phyloP scores from a whole-genome alignment of 2,888 invertebrate genomes.

The Netelia melanura region DNA sequence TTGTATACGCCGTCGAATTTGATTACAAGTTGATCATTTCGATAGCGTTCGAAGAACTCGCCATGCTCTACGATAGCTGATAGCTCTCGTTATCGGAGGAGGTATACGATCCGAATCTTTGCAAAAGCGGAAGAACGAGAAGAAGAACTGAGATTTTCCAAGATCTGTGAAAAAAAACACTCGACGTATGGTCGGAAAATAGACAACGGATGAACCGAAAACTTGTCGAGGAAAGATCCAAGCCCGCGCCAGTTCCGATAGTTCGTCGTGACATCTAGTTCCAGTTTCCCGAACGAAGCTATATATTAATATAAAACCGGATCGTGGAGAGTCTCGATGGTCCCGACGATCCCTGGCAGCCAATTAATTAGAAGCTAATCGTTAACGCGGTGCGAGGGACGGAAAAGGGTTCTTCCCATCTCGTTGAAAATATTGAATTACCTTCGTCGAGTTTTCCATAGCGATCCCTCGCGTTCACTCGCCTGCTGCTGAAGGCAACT shows the following conservation, averaged over 20 bases:
- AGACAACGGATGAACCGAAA: background rate
- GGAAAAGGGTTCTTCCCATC: background rate
- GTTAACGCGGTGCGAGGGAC: conserved; percentile 22
- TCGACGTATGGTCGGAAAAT: background rate
- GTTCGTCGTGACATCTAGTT: background rate
- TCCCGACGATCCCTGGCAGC: conserved; percentile 36
- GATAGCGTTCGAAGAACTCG: conserved; percentile 15
- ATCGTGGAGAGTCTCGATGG: conserved; percentile 12
- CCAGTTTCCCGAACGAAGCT: background rate
- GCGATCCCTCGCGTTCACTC: background rate
- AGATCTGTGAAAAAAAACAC: background rate
- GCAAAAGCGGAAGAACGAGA: background rate
- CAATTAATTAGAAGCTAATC: conserved; percentile 66
- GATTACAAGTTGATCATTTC: conserved; percentile 62
- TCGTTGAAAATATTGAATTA: conserved; percentile 60
- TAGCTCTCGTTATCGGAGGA: background rate
- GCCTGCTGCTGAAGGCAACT: background rate
- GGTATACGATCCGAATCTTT: background rate
- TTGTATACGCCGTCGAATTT: conserved; percentile 44
- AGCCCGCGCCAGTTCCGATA: too few species aligned
- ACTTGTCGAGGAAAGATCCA: background rate
- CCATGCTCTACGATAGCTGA: background rate
- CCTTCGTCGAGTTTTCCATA: conserved; percentile 38
- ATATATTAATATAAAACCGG: background rate
- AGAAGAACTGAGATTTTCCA: background rate